A percentile compares a stretch with the other conserved stretches of the same genome.
Conservation (phyloP, 2,797 vertebrate genomes). For the Spinus pinus region DNA sequence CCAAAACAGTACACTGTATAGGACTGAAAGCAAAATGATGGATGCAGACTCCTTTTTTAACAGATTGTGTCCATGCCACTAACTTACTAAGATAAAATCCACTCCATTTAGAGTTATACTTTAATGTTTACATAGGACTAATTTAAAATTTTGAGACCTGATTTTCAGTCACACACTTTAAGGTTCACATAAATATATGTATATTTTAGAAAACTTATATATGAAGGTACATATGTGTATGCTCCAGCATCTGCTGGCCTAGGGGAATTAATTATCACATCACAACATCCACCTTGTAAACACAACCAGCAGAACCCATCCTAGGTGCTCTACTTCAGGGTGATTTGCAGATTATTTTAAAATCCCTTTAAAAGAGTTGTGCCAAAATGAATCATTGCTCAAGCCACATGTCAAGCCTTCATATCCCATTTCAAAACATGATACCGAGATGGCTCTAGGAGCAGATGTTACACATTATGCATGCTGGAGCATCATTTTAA, state of each 20-base stretch:
- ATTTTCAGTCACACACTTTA: neutral
- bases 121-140: neutral
- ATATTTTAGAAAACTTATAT: neutral
- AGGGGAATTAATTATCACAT: neutral
- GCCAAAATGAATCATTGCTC: neutral
- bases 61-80: neutral
- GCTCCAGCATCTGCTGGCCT: neutral
- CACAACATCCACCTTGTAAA: neutral
- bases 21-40: neutral
- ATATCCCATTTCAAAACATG: neutral
- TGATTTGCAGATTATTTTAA: neutral
- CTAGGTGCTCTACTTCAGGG: neutral
- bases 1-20: neutral
- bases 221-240: neutral
- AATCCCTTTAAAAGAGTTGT: neutral
- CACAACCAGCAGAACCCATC: neutral
- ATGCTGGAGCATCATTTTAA: neutral
- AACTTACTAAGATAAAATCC: slow-evolving; percentile 27
- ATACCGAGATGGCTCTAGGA: neutral
- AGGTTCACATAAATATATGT: neutral
- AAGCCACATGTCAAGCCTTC: neutral
- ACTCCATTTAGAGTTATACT: neutral
- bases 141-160: neutral
- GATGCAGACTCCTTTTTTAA: slow-evolving; percentile 1
- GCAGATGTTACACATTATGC: neutral